Base-by-base conservation (phyloP, 1,140 invertebrate species). In the Stratiolaelaps scimitus region DNA sequence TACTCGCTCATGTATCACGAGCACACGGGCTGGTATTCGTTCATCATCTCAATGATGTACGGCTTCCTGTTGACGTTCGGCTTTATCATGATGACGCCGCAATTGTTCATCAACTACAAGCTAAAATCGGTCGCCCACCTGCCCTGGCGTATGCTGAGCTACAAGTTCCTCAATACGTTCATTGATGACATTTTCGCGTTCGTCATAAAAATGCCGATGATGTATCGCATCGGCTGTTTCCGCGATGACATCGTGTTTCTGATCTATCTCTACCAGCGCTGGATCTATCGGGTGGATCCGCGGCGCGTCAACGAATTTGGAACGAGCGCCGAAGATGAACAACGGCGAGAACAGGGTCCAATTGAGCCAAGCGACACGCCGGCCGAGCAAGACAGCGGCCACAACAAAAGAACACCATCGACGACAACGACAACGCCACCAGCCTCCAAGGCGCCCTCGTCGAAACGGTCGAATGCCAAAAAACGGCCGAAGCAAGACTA, bases 81-180 rank as follows among this genome's bases (percentile, higher is more conserved):
- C 65, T 99, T 99, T 73, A 99, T 99, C 64, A 94, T 97, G 90
- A 98, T 99, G 95, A 98, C 94, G 5, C 94, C 95, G 7, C 94
- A 98, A 75, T 76, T 98, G 48, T 98, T 98, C 73, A 98, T 98
- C 68, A 98, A 98, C 77, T 98, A 98, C 76, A 98, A 98, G 78
- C 75, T 98, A 48, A 98, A 98, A 75, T 98, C 93, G 20, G 94
- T 98, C 0, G 95, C 95, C 10, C 95, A 98, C 80, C 79, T 98
- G 68, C 95, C 95, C 2, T 98, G 95, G 94, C 81, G 95, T 65
- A 98, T 98, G 94, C 84, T 98, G 82, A 94, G 92, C 15, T 98
- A 98, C 74, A 98, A 98, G 81, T 97, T 95, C 75, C 82, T 98
- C n/a, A 98, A 98, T 75, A 98, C 95, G 1, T 98, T 98, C 74